Evolutionary conservation across 2,797 vertebrate genomes (phyloP).

Genomic region (Crocidura indochinensis): DNA sequence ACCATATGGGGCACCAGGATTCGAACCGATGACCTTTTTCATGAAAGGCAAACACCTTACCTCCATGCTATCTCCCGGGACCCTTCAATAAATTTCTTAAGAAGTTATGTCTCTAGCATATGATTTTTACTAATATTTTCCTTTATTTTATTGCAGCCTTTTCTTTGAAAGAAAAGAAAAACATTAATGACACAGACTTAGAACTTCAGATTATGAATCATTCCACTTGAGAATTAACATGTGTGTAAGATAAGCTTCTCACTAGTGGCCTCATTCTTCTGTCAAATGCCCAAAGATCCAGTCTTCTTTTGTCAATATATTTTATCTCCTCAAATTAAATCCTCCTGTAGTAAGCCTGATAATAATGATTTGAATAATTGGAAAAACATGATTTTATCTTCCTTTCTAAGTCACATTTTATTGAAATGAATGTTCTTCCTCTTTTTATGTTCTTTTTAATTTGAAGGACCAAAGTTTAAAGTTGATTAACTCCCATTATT

Average conservation of each 20-base stretch:
- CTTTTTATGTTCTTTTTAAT: slow-evolving; percentile 58
- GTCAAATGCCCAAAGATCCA: slow-evolving; percentile 9
- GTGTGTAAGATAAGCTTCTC: slow-evolving; percentile 36
- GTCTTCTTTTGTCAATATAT: not conserved
- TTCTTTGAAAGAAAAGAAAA: slow-evolving; percentile 45
- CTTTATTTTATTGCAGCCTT: not conserved
- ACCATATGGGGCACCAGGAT: too few relatives aligned
- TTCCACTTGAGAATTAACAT: slow-evolving; percentile 30
- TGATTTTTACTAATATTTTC: slow-evolving; percentile 33
- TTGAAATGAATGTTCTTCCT: slow-evolving; percentile 25
- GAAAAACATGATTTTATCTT: slow-evolving; percentile 67
- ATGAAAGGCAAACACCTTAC: too few relatives aligned
- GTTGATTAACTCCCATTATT: slow-evolving; percentile 63
- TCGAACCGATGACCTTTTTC: too few relatives aligned
- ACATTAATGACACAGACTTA: not conserved
- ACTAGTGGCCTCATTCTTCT: not conserved
- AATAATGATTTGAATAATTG: slow-evolving; percentile 47
- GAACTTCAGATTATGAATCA: not conserved
- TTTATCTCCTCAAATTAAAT: slow-evolving; percentile 61
- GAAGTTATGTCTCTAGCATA: not conserved
- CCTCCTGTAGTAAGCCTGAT: slow-evolving; percentile 15
- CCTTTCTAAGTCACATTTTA: slow-evolving; percentile 48
- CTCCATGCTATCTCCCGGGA: too few relatives aligned
- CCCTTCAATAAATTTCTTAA: slow-evolving; percentile 27
- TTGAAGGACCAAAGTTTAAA: slow-evolving; percentile 28